Base-by-base conservation (phyloP, 2,888 invertebrate genomes). In the Drosophila nr. fundita region DNA sequence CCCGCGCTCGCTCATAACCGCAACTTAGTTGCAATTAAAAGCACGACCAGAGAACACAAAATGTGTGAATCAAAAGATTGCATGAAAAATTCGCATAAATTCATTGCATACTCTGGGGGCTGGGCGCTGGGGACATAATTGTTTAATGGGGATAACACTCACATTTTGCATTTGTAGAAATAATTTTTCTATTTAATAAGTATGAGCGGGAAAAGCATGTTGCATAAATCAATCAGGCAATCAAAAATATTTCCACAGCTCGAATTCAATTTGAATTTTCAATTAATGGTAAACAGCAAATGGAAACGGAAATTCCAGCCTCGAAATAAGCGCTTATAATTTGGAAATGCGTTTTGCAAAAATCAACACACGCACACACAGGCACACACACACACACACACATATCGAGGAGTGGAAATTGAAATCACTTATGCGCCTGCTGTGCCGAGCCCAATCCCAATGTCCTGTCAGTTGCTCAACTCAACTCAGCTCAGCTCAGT, bases 401-500 rank as follows among this genome's bases (percentile, higher is more conserved):
- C 48, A 63, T 32, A 55, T 21, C 61, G 58, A 34, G n/a, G 29
- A 32, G 48, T 50, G 58, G n/a, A 64, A 61, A 62, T 71, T 61
- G 24, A 71, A 76, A 83, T 83, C 73, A 73, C 86, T 75, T 86
- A 83, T 88, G 80, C 86, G 89, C 83, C 83, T 49, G 18, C 78
- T 70, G 55, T 42, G 68, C 61, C 42, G 4, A 21, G 4, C 36
- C 24, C 6, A 36, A 36, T 18, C 54, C 54, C 59, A 67, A 71
- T 84, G 73, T 84, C 70, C 79, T 82, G 64, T 73, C 83, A 80
- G 65, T 42, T 59, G 24, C 49, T 61, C 24, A 18, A 4, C 55
- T 59, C 29, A 40, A 18, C 50, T 27, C 30, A 15, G 18, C 8
- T 36, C 45, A 45, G 45, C 21, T 21, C 7, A 24, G 45, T 24